phyloP scores from a whole-genome alignment of 2,888 invertebrate species.

The Nomada ruficornis region DNA sequence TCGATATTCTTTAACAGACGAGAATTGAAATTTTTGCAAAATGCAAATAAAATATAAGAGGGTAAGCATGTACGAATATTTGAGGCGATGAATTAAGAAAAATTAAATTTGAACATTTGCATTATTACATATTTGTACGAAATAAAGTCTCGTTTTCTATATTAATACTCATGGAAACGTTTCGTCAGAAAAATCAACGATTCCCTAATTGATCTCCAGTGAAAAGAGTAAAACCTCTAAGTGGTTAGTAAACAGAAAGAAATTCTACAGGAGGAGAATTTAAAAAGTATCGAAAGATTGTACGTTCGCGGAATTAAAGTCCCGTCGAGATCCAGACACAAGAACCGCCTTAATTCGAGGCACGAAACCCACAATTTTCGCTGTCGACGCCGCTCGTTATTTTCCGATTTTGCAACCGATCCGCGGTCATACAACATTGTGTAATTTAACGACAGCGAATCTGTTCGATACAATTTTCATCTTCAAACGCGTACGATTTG shows the following conservation, averaged over 20 bases:
- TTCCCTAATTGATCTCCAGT: background rate
- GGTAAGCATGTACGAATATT: too few species aligned
- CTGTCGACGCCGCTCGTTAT: constrained; percentile 57
- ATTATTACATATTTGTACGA: background rate
- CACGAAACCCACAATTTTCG: constrained; percentile 56
- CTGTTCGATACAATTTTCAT: constrained; percentile 32
- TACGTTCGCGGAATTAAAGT: constrained; percentile 59
- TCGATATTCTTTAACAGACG: background rate
- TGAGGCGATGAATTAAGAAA: background rate
- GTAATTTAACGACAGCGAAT: constrained; percentile 53
- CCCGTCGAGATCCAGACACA: constrained; percentile 24
- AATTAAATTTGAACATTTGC: background rate
- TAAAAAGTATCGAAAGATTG: constrained; percentile 28
- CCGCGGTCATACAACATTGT: constrained; percentile 51
- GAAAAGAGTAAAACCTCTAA: background rate
- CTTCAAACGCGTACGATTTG: background rate
- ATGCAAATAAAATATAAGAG: background rate
- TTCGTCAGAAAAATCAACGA: background rate
- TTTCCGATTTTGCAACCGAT: constrained; percentile 61
- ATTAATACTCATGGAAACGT: background rate
- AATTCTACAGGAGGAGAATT: background rate
- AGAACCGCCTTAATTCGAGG: constrained; percentile 61
- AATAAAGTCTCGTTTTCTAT: background rate
- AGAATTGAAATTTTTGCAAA: background rate
- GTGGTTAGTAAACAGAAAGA: background rate